A percentile compares a stretch with the other conserved stretches of the same genome.
Conservation (phyloP, 2,797 vertebrate species). For the Mormyrops attenuatus region DNA sequence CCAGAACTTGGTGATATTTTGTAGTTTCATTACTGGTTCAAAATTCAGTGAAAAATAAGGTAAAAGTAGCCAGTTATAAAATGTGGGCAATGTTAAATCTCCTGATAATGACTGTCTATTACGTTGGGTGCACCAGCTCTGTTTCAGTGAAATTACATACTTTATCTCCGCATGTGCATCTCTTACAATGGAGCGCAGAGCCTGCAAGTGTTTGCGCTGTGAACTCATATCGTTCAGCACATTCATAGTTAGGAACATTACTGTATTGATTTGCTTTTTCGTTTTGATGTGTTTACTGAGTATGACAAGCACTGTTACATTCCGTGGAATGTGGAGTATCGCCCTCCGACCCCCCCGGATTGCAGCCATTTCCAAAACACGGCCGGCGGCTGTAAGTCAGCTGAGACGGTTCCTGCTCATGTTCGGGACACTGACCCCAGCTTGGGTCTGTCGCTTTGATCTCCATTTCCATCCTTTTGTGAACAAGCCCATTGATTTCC, state of each 20-base stretch:
- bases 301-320: neutral
- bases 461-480: conserved; percentile 51
- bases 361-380: neutral
- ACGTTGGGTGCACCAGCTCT: neutral
- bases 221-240: neutral
- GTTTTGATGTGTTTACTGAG: neutral
- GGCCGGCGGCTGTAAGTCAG: neutral
- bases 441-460: conserved; percentile 46
- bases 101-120: neutral
- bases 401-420: neutral
- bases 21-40: neutral
- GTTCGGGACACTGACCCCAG: conserved; percentile 30
- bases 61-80: neutral
- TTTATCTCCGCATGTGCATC: neutral
- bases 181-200: neutral
- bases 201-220: neutral
- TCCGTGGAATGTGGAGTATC: neutral
- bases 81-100: neutral
- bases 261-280: neutral
- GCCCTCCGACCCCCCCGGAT: neutral
- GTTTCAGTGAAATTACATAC: neutral
- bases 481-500: conserved; percentile 47
- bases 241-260: neutral
- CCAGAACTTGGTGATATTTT: neutral
- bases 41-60: neutral